These are phyloP conservation scores for Hycleus phaleratus DNA, from an alignment of 1,140 invertebrate species.

Conservation along the genomic window DNA sequence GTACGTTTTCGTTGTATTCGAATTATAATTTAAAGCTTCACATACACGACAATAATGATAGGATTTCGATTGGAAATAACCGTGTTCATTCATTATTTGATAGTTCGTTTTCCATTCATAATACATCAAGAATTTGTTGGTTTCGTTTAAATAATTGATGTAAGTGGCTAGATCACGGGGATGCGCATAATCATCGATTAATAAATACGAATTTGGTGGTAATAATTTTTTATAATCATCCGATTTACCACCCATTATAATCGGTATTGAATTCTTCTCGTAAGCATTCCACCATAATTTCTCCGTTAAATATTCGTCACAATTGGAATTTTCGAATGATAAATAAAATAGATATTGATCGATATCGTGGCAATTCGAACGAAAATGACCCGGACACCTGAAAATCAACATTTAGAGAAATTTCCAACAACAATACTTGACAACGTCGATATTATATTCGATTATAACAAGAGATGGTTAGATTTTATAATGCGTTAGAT, in stretches of 20 bases:
- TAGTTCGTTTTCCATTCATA: slow-evolving; percentile 64
- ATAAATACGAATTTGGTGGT: slow-evolving; percentile 61
- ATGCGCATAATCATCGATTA: slow-evolving; percentile 62
- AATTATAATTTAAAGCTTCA: slow-evolving; percentile 61
- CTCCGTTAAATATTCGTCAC: slow-evolving; percentile 63
- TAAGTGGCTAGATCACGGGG: slow-evolving; percentile 55
- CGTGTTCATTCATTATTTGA: slow-evolving; percentile 62
- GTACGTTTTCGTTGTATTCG: slow-evolving; percentile 48
- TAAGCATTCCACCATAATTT: slow-evolving; percentile 61
- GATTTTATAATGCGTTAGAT: no score
- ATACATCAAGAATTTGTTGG: slow-evolving; percentile 52
- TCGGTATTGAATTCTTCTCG: slow-evolving; percentile 55
- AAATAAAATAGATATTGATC: slow-evolving; percentile 65
- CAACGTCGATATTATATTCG: no score
- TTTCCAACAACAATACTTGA: neutral
- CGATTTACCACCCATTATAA: slow-evolving; percentile 56
- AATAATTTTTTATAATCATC: slow-evolving; percentile 47
- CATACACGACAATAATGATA: slow-evolving; percentile 76
- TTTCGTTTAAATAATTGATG: slow-evolving; percentile 48
- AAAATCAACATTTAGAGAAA: slow-evolving; percentile 26
- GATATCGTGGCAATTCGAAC: slow-evolving; percentile 48
- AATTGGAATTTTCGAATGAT: slow-evolving; percentile 67
- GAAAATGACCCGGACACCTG: slow-evolving; percentile 56
- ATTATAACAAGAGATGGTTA: no score
- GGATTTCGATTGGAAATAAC: slow-evolving; percentile 57